Conservation (phyloP, 2,888 invertebrate genomes). For the Graphium colonna region DNA sequence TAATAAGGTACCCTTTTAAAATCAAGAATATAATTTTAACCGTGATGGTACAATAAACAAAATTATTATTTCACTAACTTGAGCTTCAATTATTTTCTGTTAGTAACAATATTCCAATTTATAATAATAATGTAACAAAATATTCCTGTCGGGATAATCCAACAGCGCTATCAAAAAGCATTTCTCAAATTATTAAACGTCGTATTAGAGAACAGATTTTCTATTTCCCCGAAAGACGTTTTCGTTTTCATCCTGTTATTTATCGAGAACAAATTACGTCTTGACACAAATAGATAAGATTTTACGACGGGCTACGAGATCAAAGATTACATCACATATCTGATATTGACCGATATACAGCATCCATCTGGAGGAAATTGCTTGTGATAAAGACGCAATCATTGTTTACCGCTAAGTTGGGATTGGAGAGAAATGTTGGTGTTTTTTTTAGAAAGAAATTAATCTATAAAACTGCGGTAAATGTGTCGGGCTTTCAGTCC, state of each 20-base stretch:
- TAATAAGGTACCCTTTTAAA: no score
- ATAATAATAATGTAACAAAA: not conserved
- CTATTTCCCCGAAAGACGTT: no score
- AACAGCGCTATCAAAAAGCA: no score
- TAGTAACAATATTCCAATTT: not conserved
- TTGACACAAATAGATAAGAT: conserved; percentile 8
- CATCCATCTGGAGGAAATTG: conserved; percentile 16
- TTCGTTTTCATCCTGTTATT: not conserved
- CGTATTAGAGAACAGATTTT: no score
- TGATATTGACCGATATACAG: conserved; percentile 17
- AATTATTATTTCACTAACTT: no score
- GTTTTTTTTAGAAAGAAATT: not conserved
- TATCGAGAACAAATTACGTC: not conserved
- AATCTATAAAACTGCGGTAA: not conserved
- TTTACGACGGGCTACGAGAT: conserved; percentile 9
- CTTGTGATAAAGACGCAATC: conserved; percentile 18
- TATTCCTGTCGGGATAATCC: not conserved
- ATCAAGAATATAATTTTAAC: no score
- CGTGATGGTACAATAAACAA: no score
- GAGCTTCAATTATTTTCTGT: no score
- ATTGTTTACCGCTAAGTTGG: conserved; percentile 14
- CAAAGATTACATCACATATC: conserved; percentile 16
- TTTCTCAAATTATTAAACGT: no score
- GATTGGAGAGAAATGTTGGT: not conserved
- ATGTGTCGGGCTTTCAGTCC: not conserved